Percentiles rank a stretch among this genome's conserved stretches.
Evolutionary conservation across 2,888 invertebrate genomes (phyloP).

Genomic region (Rhagonycha fulva): DNA sequence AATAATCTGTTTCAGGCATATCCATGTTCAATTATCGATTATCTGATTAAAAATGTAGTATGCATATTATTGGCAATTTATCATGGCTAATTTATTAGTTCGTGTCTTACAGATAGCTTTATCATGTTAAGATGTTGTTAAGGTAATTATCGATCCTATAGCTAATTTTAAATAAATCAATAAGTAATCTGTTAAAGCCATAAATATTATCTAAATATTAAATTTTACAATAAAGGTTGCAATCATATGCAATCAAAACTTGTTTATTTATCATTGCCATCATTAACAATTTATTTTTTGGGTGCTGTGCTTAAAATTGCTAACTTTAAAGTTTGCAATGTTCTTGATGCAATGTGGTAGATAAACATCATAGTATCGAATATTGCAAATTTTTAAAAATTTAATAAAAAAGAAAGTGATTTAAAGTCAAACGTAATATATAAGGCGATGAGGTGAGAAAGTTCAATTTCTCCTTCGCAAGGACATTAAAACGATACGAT

Average conservation of each 20-base stretch:
- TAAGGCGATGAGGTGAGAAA: not conserved
- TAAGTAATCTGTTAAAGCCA: not conserved
- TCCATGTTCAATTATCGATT: not conserved
- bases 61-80: constrained; percentile 4
- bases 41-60: not conserved
- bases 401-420: not conserved
- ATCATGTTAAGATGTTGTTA: not conserved
- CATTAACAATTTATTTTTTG: not conserved
- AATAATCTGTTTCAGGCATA: not conserved
- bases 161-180: not conserved
- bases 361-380: not conserved
- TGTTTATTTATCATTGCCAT: not conserved
- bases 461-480: not conserved
- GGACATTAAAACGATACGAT: not conserved
- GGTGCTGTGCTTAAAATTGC: not conserved
- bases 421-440: not conserved
- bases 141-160: not conserved
- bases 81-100: constrained; percentile 7
- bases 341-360: too few species aligned
- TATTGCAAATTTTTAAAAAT: not conserved
- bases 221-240: not conserved
- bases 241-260: not conserved
- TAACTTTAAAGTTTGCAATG: not conserved
- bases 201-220: not conserved
- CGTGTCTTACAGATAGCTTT: constrained; percentile 4